Conservation (phyloP, 2,113 vertebrate genomes). For the Pelvicachromis taeniatus region DNA sequence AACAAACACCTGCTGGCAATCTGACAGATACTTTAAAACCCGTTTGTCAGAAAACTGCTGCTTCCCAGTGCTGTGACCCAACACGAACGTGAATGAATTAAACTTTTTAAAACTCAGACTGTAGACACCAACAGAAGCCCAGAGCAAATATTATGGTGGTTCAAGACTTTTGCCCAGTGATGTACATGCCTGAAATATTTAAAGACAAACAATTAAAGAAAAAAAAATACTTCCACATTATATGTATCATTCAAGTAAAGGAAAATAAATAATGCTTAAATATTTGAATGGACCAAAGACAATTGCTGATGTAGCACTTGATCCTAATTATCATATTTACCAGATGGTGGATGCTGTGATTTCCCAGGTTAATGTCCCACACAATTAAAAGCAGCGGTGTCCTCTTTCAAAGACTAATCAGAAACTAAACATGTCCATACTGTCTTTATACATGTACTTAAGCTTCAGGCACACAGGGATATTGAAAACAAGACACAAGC, state of each 20-base stretch:
- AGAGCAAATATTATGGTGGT: fast-evolving
- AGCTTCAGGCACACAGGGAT: background rate
- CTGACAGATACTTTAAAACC: background rate
- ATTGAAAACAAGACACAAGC: background rate
- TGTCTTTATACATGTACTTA: background rate
- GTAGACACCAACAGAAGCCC: background rate
- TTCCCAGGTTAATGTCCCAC: background rate
- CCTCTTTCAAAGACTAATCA: background rate
- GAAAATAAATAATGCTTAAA: background rate
- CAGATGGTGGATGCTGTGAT: fast-evolving
- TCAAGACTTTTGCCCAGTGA: background rate
- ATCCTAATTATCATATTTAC: background rate
- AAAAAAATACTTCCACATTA: background rate
- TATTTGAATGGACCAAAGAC: background rate
- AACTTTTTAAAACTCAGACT: background rate
- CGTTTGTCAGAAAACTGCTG: background rate
- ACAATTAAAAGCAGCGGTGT: fast-evolving
- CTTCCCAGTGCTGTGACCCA: background rate
- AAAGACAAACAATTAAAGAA: background rate
- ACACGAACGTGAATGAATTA: fast-evolving
- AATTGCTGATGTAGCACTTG: background rate
- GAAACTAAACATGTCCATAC: background rate
- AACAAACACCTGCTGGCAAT: background rate
- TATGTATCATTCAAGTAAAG: background rate
- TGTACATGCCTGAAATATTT: background rate